phyloP scores from a whole-genome alignment of 2,888 invertebrate species.

The Agrotis puta region DNA sequence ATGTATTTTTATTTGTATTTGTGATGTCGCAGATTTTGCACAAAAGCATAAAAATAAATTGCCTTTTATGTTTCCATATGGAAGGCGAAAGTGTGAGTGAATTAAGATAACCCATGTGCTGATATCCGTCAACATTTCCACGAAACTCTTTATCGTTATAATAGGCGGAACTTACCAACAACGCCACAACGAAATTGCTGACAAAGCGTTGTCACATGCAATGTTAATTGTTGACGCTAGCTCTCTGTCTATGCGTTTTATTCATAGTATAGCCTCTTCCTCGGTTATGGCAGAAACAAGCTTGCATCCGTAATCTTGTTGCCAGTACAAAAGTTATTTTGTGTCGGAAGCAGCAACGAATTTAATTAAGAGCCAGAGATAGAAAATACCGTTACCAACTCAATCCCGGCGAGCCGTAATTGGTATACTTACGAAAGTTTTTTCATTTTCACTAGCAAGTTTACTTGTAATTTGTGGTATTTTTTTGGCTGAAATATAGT shows the following conservation, averaged over 20 bases:
- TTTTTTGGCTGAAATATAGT: conserved; percentile 17
- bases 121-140: conserved; percentile 25
- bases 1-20: neutral
- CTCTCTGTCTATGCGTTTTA: conserved; percentile 50
- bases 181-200: neutral
- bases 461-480: conserved; percentile 35
- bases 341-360: conserved; percentile 52
- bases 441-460: conserved; percentile 42
- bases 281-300: conserved; percentile 45
- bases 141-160: conserved; percentile 3
- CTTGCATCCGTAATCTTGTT: conserved; percentile 52
- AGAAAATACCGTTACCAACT: conserved; percentile 56
- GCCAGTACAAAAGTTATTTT: conserved; percentile 63
- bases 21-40: neutral
- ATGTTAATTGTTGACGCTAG: conserved; percentile 6
- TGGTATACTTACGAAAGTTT: conserved; percentile 46
- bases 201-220: neutral
- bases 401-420: conserved; percentile 53
- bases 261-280: conserved; percentile 45
- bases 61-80: conserved; percentile 7
- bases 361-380: conserved; percentile 63
- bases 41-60: conserved; percentile 38
- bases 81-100: conserved; percentile 6
- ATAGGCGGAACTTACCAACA: conserved; percentile 18
- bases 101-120: conserved; percentile 37